Percentiles rank a stretch among this genome's conserved stretches.
These are phyloP conservation scores for Rhingia rostrata DNA, from an alignment of 2,888 invertebrate species.

Conservation along the genomic window DNA sequence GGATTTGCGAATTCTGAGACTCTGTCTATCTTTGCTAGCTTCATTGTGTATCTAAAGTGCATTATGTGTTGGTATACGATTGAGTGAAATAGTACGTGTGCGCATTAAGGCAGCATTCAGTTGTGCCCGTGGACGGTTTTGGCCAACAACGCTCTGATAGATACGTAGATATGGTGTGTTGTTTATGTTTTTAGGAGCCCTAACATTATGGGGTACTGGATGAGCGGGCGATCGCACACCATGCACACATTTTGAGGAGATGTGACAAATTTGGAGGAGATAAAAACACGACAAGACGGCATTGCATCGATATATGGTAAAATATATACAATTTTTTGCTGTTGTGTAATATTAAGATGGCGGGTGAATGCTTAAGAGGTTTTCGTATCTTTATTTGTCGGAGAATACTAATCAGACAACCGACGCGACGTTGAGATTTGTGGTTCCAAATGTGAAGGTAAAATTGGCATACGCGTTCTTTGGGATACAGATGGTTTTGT, in stretches of 20 bases:
- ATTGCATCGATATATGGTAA: slow-evolving; percentile 67
- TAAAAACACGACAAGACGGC: slow-evolving; percentile 66
- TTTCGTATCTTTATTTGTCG: neutral
- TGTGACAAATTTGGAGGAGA: slow-evolving; percentile 74
- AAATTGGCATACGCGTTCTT: too few relatives aligned
- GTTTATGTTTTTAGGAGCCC: slow-evolving; percentile 53
- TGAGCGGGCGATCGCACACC: slow-evolving; percentile 50
- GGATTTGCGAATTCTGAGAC: slow-evolving; percentile 45
- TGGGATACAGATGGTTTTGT: too few relatives aligned
- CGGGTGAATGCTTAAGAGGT: slow-evolving; percentile 24
- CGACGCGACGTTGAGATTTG: neutral
- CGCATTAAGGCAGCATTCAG: slow-evolving; percentile 54
- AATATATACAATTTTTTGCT: slow-evolving; percentile 14
- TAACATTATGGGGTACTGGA: slow-evolving; percentile 55
- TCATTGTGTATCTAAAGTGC: slow-evolving; percentile 56
- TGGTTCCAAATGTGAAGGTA: neutral
- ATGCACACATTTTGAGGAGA: slow-evolving; percentile 62
- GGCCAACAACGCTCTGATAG: slow-evolving; percentile 27
- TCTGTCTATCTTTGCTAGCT: slow-evolving; percentile 12
- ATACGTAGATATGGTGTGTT: slow-evolving; percentile 44
- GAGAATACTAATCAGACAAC: neutral
- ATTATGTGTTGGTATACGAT: slow-evolving; percentile 18
- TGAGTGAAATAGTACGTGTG: slow-evolving; percentile 65
- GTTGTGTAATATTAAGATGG: slow-evolving; percentile 54
- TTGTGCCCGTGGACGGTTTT: slow-evolving; percentile 31